Conservation (phyloP, 1,140 invertebrate genomes). For the Glomeris maerens region DNA sequence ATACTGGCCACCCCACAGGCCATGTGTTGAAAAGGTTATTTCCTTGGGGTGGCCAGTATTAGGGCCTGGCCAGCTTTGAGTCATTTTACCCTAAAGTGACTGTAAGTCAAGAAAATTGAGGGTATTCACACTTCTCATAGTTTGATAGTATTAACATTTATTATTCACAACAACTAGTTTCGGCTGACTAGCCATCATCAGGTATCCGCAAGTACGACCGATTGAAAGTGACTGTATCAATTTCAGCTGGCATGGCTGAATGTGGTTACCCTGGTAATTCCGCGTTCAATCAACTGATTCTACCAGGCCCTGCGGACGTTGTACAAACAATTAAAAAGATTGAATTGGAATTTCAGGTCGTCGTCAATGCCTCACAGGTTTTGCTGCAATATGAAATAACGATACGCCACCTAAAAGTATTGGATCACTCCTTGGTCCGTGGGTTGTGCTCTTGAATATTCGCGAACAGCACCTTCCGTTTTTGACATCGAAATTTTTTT, state of each 20-base stretch:
- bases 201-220: no score
- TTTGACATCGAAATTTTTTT: constrained; percentile 16
- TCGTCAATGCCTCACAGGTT: background rate
- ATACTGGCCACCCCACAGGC: no score
- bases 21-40: no score
- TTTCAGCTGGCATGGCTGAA: background rate
- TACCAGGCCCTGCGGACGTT: background rate
- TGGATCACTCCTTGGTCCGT: constrained; percentile 3
- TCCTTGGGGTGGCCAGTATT: no score
- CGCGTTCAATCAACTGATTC: background rate
- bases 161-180: no score
- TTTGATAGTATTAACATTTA: no score
- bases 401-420: background rate
- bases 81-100: no score
- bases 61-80: no score
- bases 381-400: background rate
- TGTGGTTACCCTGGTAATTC: background rate
- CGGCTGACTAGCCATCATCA: no score
- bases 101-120: no score
- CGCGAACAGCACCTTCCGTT: background rate
- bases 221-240: background rate
- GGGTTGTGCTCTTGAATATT: constrained; percentile 1
- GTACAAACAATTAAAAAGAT: background rate
- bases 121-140: no score
- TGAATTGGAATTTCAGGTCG: background rate